Evolutionary conservation across 2,888 invertebrate species (phyloP), one percentile per base, ranked within the genome.

Genomic region (Colostygia pectinataria): DNA sequence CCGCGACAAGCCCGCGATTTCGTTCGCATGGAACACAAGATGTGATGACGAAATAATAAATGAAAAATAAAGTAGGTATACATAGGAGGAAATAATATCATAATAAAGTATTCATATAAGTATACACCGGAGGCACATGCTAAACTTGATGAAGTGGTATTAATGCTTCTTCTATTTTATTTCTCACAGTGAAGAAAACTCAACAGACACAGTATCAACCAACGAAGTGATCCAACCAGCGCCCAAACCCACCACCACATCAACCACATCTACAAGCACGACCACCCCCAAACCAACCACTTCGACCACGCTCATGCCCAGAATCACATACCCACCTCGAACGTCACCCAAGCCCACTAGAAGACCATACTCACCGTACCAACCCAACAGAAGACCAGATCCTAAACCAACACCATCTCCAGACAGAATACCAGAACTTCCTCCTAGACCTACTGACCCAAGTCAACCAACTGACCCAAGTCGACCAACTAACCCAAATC

Each of bases 151-250:
- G n/a, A n/a, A n/a, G n/a, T n/a, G n/a, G n/a, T n/a, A n/a, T n/a
- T n/a, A n/a, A n/a, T n/a, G n/a, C n/a, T n/a, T n/a, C n/a, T n/a
- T n/a, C n/a, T n/a, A 18, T 13, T 33, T 34, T 28, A 25, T 8
- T 7, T 9, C 15, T 60, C 45, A 24, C 68, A 82, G 82, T 7
- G 82, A 82, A 57, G 80, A 76, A 5, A 74, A 71, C 47, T 45
- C 65, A 50, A 72, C 77, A 9, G 57, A 44, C 12, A 31, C 46
- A 8, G 46, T 40, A 20, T 15, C 42, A 20, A 36, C 36, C 2
- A 39, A 47, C 31, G 41, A 52, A 20, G 42, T 46, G 1, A 36
- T 32, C 27, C 50, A 37, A 12, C 38, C 43, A 8, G 24, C 46
- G 18, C 55, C 57, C 6, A 47, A 15, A 38, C 46, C 37, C 1